Conservation (phyloP, 2,113 vertebrate genomes). For the Lamprologus speciosus region DNA sequence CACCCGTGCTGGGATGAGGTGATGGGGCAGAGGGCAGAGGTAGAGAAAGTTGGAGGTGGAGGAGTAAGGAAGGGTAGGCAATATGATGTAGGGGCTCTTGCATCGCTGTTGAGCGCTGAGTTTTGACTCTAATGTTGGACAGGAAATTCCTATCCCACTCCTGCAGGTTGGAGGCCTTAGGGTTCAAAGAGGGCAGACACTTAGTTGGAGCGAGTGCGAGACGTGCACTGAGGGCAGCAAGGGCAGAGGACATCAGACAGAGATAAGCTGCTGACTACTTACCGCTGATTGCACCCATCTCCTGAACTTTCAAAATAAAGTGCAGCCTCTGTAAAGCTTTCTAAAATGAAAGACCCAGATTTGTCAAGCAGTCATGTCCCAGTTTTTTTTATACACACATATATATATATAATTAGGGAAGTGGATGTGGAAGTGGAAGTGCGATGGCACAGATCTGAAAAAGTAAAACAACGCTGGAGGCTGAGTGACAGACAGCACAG, state of each 20-base stretch:
- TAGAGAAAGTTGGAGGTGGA: not conserved
- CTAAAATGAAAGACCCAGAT: not conserved
- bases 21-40: not conserved
- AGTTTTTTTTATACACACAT: not conserved
- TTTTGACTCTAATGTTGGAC: constrained; percentile 18
- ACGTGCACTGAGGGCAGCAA: constrained; percentile 14
- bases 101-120: not conserved
- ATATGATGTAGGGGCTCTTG: constrained; percentile 3
- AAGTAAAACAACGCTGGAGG: constrained; percentile 29
- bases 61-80: not conserved
- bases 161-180: constrained; percentile 32
- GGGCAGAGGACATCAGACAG: constrained; percentile 28
- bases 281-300: constrained; percentile 28
- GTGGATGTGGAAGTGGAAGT: not conserved
- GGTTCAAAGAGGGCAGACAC: constrained; percentile 40
- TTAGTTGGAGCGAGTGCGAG: not conserved
- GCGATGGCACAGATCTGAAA: not conserved
- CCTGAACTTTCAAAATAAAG: constrained; percentile 40
- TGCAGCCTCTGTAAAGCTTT: not conserved
- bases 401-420: not conserved
- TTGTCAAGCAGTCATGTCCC: not conserved
- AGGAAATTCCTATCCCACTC: constrained; percentile 59
- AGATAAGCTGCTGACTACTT: constrained; percentile 41
- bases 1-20: not conserved
- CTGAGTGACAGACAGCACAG: constrained; percentile 36